Conservation (phyloP, 2,888 invertebrate species). For the Drosophila mulleri region DNA sequence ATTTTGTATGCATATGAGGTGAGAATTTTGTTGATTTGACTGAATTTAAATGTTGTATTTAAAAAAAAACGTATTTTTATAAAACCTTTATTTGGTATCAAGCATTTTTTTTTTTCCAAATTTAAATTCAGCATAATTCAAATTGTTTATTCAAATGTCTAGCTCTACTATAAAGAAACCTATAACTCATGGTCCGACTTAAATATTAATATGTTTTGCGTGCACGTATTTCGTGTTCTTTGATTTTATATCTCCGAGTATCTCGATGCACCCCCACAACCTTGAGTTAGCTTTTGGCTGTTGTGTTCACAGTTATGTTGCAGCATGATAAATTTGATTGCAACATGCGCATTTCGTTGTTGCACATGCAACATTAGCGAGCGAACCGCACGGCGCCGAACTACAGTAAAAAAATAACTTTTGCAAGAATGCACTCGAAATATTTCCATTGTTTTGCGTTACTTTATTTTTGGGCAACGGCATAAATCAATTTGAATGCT, state of each 20-base stretch:
- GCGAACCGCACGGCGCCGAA: slow-evolving; percentile 2
- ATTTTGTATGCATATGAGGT: background rate
- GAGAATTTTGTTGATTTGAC: background rate
- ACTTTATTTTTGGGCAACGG: slow-evolving; percentile 37
- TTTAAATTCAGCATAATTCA: background rate
- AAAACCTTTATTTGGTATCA: no score
- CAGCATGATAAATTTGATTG: slow-evolving; percentile 63
- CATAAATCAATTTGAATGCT: slow-evolving; percentile 73
- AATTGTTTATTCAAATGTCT: background rate
- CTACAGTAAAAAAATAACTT: slow-evolving; percentile 7
- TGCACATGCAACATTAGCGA: slow-evolving; percentile 62
- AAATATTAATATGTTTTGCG: slow-evolving; percentile 3
- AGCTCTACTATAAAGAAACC: background rate
- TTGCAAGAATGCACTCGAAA: slow-evolving; percentile 41
- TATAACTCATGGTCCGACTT: background rate
- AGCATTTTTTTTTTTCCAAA: no score
- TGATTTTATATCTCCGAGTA: slow-evolving; percentile 16
- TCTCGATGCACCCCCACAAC: slow-evolving; percentile 7
- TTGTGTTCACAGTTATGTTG: slow-evolving; percentile 3
- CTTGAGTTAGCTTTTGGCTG: slow-evolving; percentile 31
- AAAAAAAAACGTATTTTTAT: no score
- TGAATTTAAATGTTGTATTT: no score
- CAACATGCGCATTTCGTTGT: slow-evolving; percentile 56
- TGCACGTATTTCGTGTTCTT: background rate
- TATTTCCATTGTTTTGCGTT: slow-evolving; percentile 26